These are phyloP conservation scores for Parotocinclus haroldoi DNA, from an alignment of 2,797 vertebrate genomes.

Conservation along the genomic window DNA sequence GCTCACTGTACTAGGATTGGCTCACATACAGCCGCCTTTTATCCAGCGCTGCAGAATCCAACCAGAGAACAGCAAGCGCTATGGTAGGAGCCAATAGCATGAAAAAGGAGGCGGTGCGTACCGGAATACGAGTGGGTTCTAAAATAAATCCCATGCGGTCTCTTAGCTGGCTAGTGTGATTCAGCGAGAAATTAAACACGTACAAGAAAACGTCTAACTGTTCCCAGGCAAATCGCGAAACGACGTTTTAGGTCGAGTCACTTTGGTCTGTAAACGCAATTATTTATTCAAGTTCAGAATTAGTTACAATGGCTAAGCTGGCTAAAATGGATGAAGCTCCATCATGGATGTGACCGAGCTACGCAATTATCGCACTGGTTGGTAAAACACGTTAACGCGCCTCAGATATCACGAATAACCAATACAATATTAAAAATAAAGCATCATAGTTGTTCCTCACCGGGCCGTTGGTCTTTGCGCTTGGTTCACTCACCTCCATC, in stretches of 20 bases:
- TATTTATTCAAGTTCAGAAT: background rate
- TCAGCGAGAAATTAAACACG: slow-evolving; percentile 17
- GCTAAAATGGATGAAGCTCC: slow-evolving; percentile 25
- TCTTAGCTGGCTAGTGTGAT: slow-evolving; percentile 13
- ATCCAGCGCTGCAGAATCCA: background rate
- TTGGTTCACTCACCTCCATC: slow-evolving; percentile 70
- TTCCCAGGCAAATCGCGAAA: background rate
- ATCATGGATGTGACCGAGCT: background rate
- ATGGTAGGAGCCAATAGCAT: background rate
- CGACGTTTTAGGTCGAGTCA: too few species aligned
- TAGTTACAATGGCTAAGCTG: background rate
- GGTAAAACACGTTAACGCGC: background rate
- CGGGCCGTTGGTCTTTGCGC: slow-evolving; percentile 3
- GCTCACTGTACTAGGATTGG: background rate
- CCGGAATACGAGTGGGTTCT: background rate
- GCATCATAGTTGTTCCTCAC: background rate
- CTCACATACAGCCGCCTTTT: background rate
- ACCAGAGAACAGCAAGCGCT: background rate
- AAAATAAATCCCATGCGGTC: slow-evolving; percentile 37
- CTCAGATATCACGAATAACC: too few species aligned
- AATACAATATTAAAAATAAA: too few species aligned
- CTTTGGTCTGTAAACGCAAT: too few species aligned
- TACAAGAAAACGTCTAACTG: too few species aligned
- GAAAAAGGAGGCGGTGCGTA: background rate
- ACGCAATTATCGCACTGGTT: background rate